Base-by-base conservation (phyloP, 2,113 vertebrate species). In the Peromyscus californicus region DNA sequence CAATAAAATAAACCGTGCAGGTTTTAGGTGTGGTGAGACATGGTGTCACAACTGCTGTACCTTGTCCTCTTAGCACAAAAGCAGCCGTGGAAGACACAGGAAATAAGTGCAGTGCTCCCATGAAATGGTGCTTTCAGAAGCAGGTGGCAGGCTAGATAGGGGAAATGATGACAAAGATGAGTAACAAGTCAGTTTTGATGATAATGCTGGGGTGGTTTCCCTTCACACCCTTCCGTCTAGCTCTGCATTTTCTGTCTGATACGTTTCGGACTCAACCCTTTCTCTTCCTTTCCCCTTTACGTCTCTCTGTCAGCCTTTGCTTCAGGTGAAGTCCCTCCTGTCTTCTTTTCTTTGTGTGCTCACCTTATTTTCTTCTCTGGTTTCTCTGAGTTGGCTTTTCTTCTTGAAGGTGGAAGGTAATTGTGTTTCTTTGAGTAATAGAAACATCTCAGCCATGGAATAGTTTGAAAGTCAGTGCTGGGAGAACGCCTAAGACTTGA, bases 361-460 rank as follows among this genome's bases (percentile, higher is more conserved):
- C 48, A 87, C 91, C 45, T 93, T 4, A 57, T 88, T 87, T 75
- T 59, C 61, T 78, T 92, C 57, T 22, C 21, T 5, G 13, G 21
- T 93, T 79, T 90, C 69, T 78, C 54, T 59, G 29, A 3, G 21
- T 88, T 97, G 92, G 15, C 17, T 78, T 80, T 94, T 96, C 65
- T 78, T 96, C 61, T 31, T 84, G 29, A 39, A 84, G 59, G 57
- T 70, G 59, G 57, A 87, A 65, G 17, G 91, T 31, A 94, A 89
- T 59, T 94, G 21, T 85, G 5, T 67, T 88, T 65, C 76, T n/a
- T 91, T 17, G 3, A 78, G 36, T 16, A 88, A 76, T 1, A 36
- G 94, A 92, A 95, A 11, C 17, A 89, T 78, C 61, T 97, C 80
- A 92, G 61, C 65, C 84, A n/a, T 89, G 84, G 95, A 96, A 95